phyloP scores from a whole-genome alignment of 2,113 vertebrate genomes.

The Alethe diademata region DNA sequence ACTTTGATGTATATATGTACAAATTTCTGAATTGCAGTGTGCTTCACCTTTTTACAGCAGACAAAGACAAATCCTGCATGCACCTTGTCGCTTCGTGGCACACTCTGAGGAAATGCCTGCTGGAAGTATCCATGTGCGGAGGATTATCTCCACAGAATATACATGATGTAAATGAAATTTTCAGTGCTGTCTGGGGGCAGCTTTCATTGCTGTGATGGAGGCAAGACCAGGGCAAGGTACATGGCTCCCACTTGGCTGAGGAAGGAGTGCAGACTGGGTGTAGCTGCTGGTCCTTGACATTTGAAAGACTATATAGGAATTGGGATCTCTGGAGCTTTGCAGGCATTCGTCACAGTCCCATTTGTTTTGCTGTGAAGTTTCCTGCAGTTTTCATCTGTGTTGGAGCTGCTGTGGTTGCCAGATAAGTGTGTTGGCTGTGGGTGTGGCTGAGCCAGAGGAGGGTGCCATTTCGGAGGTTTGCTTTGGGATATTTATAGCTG shows the following conservation, averaged over 20 bases:
- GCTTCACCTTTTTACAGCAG: neutral
- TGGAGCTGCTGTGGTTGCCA: neutral
- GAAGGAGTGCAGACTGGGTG: neutral
- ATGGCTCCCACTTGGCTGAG: neutral
- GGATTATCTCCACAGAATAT: neutral
- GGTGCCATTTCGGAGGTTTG: constrained; percentile 44
- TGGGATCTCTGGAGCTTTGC: constrained; percentile 23
- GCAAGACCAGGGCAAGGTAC: rapidly evolving
- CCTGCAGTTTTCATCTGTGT: constrained; percentile 22
- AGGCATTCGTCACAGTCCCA: neutral
- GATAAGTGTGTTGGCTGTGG: constrained; percentile 29
- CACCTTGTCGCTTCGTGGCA: neutral
- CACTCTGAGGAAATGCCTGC: neutral
- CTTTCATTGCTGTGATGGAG: neutral
- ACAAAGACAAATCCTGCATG: neutral
- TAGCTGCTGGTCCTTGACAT: neutral
- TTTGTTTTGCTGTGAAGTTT: constrained; percentile 49
- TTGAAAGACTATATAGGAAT: neutral
- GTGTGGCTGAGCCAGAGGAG: constrained; percentile 7
- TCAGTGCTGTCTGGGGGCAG: neutral
- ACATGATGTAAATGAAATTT: neutral
- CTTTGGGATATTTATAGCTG: constrained; percentile 58
- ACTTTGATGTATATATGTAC: neutral
- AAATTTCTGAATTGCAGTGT: neutral
- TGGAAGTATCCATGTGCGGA: neutral